These are phyloP conservation scores for Masticophis lateralis DNA, from an alignment of 2,797 vertebrate genomes.

Conservation along the genomic window DNA sequence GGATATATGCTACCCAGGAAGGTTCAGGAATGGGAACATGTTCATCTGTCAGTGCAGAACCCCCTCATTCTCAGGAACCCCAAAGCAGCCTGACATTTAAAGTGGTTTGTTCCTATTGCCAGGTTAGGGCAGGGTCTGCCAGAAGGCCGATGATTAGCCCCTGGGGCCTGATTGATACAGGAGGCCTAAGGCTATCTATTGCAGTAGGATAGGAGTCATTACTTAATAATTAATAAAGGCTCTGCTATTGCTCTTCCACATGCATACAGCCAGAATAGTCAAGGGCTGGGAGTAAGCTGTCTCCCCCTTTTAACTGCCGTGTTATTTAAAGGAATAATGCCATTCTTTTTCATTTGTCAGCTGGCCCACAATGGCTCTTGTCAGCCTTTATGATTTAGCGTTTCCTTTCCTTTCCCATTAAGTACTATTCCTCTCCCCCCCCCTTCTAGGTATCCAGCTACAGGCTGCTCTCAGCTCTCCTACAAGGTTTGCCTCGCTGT, in stretches of 20 bases:
- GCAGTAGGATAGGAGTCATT: conserved; percentile 65
- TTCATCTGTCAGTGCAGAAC: background rate
- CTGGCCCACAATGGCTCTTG: conserved; percentile 73
- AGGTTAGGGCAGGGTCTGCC: background rate
- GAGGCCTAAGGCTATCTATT: conserved; percentile 71
- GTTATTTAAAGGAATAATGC: conserved; percentile 85
- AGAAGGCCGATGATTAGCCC: conserved; percentile 59
- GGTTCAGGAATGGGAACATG: background rate
- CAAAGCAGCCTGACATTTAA: conserved; percentile 7
- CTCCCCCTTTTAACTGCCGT: conserved; percentile 66
- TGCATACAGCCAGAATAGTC: conserved; percentile 53
- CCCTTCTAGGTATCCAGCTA: conserved; percentile 47
- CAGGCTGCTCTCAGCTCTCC: conserved; percentile 60
- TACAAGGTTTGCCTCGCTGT: conserved; percentile 67
- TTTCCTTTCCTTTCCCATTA: conserved; percentile 77
- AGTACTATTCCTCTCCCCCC: conserved; percentile 60
- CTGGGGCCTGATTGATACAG: conserved; percentile 50
- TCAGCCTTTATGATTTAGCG: conserved; percentile 80
- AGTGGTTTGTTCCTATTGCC: background rate
- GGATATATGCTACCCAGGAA: background rate
- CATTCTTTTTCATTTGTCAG: conserved; percentile 79
- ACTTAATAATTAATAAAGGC: conserved; percentile 93
- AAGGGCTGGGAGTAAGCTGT: conserved; percentile 61
- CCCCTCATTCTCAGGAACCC: background rate
- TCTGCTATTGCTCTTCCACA: conserved; percentile 67